Evolutionary conservation across 2,888 invertebrate genomes (phyloP).

Genomic region (Leucophora obtusa): DNA sequence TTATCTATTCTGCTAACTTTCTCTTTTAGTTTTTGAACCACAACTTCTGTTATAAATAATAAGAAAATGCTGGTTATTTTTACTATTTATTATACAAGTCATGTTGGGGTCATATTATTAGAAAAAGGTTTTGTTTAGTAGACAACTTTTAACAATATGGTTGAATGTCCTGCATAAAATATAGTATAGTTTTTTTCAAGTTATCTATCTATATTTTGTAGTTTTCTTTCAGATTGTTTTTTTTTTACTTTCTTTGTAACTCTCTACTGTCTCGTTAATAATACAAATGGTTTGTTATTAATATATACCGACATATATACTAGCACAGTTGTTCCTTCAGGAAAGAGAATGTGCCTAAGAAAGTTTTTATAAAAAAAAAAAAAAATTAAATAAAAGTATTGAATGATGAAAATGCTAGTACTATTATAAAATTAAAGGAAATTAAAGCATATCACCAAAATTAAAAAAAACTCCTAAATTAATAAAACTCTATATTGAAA

Average conservation of each 20-base stretch:
- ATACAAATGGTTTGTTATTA: slow-evolving; percentile 12
- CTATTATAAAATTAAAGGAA: too few relatives aligned
- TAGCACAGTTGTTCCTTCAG: neutral
- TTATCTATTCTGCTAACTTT: neutral
- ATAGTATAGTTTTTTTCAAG: neutral
- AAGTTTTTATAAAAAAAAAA: neutral
- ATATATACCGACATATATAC: neutral
- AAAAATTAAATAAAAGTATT: too few relatives aligned
- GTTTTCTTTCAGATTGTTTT: neutral
- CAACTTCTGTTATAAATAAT: neutral
- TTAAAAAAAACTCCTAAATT: too few relatives aligned
- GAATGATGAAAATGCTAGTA: too few relatives aligned
- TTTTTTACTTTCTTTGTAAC: neutral
- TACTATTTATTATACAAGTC: slow-evolving; percentile 29
- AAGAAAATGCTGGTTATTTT: slow-evolving; percentile 21
- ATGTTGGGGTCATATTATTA: slow-evolving; percentile 22
- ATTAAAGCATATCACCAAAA: too few relatives aligned
- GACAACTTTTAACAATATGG: slow-evolving; percentile 25
- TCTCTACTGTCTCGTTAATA: slow-evolving; percentile 31
- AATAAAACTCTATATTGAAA: too few relatives aligned
- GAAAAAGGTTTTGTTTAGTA: slow-evolving; percentile 7
- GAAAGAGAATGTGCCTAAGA: neutral
- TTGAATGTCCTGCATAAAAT: slow-evolving; percentile 34
- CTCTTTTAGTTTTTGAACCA: neutral
- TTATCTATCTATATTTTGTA: neutral